phyloP scores from a whole-genome alignment of 2,797 vertebrate genomes.

The Adelosebastes latens region DNA sequence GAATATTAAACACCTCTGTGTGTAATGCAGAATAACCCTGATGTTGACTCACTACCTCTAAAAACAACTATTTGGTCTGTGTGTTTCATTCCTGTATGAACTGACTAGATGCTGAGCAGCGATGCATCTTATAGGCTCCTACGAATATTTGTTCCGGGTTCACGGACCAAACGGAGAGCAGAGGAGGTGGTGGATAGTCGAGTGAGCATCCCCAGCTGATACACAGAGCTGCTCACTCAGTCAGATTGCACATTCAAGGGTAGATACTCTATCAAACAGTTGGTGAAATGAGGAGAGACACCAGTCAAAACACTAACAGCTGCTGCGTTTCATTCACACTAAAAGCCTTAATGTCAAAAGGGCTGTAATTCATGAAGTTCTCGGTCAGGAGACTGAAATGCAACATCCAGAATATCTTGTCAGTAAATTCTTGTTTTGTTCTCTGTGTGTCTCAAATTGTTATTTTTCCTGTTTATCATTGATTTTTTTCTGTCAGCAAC shows the following conservation, averaged over 20 bases:
- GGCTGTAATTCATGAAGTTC: conserved; percentile 18
- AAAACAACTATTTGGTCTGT: not conserved
- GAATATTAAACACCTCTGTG: not conserved
- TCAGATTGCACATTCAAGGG: not conserved
- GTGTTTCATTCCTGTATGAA: not conserved
- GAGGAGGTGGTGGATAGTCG: fast-evolving
- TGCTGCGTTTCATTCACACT: not conserved
- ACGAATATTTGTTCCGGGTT: too few relatives aligned
- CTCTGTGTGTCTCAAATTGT: not conserved
- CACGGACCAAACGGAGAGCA: too few relatives aligned
- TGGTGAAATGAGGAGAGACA: not conserved
- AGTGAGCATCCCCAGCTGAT: too few relatives aligned
- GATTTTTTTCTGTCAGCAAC: not conserved
- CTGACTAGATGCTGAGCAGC: too few relatives aligned
- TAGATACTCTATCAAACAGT: not conserved
- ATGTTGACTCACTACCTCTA: not conserved
- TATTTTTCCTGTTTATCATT: not conserved
- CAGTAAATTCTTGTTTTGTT: not conserved
- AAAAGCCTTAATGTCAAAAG: conserved; percentile 49
- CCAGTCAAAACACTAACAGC: not conserved
- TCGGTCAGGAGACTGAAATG: not conserved
- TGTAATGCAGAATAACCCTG: not conserved
- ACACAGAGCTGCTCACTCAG: too few relatives aligned
- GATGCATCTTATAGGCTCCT: too few relatives aligned
- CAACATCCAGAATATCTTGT: not conserved